Base-by-base conservation (phyloP, 2,113 vertebrate species). In the Callopanchax toddi region DNA sequence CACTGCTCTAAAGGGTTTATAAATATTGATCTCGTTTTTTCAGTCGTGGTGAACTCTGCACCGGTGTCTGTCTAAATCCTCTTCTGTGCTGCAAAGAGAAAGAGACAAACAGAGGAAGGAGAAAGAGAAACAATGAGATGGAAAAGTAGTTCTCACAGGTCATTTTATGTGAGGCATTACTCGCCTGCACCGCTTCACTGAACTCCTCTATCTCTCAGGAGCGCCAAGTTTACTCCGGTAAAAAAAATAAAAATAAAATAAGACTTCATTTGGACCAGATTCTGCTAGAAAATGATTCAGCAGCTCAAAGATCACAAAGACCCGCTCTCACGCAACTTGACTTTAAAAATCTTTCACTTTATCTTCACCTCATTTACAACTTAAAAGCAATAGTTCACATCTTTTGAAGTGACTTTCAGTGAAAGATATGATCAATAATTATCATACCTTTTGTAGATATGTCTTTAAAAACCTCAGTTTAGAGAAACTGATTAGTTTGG, bases 1-100 rank as follows among this genome's bases (percentile, higher is more conserved):
- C 81, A 87, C 26, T 46, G 11, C 74, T 78, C 84, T 59, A 49
- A 55, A 48, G 66, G 79, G 69, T 84, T 86, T 82, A 81, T 84
- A 75, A 68, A 75, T 84, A 87, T 87, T 81, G 85, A 89, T 89
- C 77, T 77, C 56, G 51, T 7, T 34, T 12, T 71, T 87, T 82
- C 50, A 17, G 78, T 78, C 71, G 64, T 59, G 42, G 44, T 11
- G 44, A 67, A 81, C 76, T 68, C 52, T 0, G 1, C 51, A 29
- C 67, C 20, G 2, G 51, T 71, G 65, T 76, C 76, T 53, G 49
- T 79, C 61, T 67, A 61, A 77, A 78, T 76, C 65, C 50, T 77
- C 55, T 23, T 46, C 37, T 58, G 34, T 65, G 56, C 44, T 15
- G 1, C 37, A 43, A 53, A 37, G n/a, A 32, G 36, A 63, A 55